Percentiles rank a stretch among this genome's conserved stretches.
Evolutionary conservation across 1,140 invertebrate species (phyloP).

Genomic region (Orius insidiosus): DNA sequence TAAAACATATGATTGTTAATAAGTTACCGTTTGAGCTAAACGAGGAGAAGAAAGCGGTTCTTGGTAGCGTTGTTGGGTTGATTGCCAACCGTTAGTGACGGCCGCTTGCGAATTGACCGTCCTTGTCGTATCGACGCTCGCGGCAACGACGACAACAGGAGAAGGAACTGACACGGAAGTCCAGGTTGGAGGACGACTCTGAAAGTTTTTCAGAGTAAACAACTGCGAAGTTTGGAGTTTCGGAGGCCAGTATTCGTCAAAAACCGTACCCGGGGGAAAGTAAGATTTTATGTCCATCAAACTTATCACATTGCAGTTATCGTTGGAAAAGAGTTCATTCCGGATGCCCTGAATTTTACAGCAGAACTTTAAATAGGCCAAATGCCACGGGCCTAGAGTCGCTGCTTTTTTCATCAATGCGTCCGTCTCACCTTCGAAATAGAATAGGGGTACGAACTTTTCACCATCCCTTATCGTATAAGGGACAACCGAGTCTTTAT

Average conservation of each 20-base stretch:
- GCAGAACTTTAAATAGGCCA: constrained; percentile 83
- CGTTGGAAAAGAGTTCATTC: constrained; percentile 76
- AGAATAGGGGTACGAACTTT: constrained; percentile 85
- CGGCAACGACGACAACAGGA: background rate
- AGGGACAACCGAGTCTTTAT: constrained; percentile 83
- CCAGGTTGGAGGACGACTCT: constrained; percentile 1
- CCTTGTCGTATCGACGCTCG: background rate
- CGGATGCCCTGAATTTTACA: constrained; percentile 85
- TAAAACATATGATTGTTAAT: background rate
- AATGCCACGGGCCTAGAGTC: constrained; percentile 72
- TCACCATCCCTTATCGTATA: constrained; percentile 68
- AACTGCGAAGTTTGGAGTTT: constrained; percentile 50
- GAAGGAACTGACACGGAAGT: constrained; percentile 20
- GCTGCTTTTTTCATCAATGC: constrained; percentile 71
- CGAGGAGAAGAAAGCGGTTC: background rate
- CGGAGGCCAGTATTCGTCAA: constrained; percentile 81
- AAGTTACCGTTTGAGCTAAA: background rate
- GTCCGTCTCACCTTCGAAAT: constrained; percentile 82
- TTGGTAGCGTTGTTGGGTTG: constrained; percentile 16
- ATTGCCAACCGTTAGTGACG: constrained; percentile 25
- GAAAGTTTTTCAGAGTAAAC: constrained; percentile 30
- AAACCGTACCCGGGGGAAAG: constrained; percentile 70
- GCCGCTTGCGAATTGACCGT: constrained; percentile 22
- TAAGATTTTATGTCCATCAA: constrained; percentile 77
- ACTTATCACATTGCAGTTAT: constrained; percentile 74